Percentiles rank a stretch among this genome's conserved stretches.
Conservation (phyloP, 2,888 invertebrate species). For the Lithophane ornitopus region DNA sequence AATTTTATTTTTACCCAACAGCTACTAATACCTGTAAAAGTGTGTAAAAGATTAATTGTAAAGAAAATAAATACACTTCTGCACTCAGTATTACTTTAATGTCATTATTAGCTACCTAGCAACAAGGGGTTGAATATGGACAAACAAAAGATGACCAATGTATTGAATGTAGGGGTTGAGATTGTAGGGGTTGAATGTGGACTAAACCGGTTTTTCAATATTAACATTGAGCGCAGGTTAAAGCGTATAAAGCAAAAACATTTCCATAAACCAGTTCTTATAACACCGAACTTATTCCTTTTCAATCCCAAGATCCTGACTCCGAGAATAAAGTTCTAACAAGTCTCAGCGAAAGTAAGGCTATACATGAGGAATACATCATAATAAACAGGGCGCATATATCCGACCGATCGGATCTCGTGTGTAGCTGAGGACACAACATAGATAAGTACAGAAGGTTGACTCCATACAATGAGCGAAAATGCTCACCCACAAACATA, state of each 20-base stretch:
- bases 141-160: too few relatives aligned
- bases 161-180: too few relatives aligned
- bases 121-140: too few relatives aligned
- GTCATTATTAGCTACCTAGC: too few relatives aligned
- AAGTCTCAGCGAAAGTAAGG: slow-evolving; percentile 35
- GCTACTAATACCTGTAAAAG: too few relatives aligned
- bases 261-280: slow-evolving; percentile 35
- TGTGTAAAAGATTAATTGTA: too few relatives aligned
- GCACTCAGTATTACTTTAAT: too few relatives aligned
- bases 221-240: background rate
- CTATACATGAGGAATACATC: slow-evolving; percentile 55
- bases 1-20: too few relatives aligned
- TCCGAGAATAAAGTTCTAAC: slow-evolving; percentile 21
- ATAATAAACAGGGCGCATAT: slow-evolving; percentile 45
- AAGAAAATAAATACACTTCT: too few relatives aligned
- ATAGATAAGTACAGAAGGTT: background rate
- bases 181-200: too few relatives aligned
- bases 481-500: background rate
- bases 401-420: slow-evolving; percentile 63
- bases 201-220: too few relatives aligned
- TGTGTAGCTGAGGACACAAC: slow-evolving; percentile 64
- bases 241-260: slow-evolving; percentile 15
- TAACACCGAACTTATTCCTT: slow-evolving; percentile 23
- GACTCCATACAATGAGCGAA: background rate
- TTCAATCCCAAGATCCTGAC: slow-evolving; percentile 17